A percentile compares a stretch with the other conserved stretches of the same genome.
Evolutionary conservation across 2,113 vertebrate genomes (phyloP).

Genomic region (Circaetus cinerascens): DNA sequence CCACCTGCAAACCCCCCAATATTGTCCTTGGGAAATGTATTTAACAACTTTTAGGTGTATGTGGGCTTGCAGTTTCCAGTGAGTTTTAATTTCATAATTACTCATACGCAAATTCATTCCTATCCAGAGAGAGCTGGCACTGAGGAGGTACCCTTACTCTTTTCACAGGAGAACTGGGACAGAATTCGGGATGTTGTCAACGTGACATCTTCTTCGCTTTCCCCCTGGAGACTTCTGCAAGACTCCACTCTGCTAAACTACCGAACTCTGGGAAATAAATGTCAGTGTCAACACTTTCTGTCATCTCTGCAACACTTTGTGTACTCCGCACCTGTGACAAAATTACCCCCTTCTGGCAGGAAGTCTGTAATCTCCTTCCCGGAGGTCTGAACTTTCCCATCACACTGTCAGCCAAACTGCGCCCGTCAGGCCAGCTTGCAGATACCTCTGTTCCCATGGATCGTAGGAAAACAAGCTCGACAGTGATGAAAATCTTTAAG

Average conservation of each 20-base stretch:
- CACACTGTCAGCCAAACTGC: neutral
- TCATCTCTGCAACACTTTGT: neutral
- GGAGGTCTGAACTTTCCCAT: neutral
- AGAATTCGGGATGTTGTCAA: neutral
- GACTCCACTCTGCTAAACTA: neutral
- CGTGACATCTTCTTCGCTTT: neutral
- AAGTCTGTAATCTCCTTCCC: conserved; percentile 21
- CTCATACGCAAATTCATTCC: neutral
- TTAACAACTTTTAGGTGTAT: neutral
- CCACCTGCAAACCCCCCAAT: neutral
- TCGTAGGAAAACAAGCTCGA: neutral
- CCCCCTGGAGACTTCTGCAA: neutral
- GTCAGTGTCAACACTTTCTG: neutral
- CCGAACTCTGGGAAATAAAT: neutral
- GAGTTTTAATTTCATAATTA: neutral
- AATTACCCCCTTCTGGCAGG: conserved; percentile 31
- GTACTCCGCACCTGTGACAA: neutral
- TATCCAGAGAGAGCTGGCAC: neutral
- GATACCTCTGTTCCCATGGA: neutral
- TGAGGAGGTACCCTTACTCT: neutral
- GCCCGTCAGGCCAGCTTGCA: neutral
- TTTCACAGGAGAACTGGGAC: neutral
- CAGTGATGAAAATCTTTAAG: neutral
- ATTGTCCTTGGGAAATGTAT: neutral
- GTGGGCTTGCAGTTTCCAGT: neutral